These are phyloP conservation scores for Rhabdomys pumilio DNA, from an alignment of 2,797 vertebrate genomes.

Conservation along the genomic window DNA sequence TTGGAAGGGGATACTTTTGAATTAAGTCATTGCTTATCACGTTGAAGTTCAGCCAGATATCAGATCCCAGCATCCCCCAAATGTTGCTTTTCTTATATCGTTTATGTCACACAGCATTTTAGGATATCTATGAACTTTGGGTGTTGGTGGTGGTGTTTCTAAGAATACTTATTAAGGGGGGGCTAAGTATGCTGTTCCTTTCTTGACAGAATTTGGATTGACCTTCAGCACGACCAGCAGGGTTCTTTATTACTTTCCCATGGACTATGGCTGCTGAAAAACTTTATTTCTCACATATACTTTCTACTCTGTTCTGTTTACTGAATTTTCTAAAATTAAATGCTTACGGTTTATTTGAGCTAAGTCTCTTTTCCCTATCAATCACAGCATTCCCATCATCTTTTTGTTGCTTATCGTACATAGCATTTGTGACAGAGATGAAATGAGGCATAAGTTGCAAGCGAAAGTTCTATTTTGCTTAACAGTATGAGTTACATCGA, in stretches of 20 bases:
- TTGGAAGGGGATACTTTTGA: neutral
- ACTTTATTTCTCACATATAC: constrained; percentile 14
- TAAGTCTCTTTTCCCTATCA: neutral
- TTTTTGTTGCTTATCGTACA: constrained; percentile 1
- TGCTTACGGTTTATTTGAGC: neutral
- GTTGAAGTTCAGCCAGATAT: constrained; percentile 27
- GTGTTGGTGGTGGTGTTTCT: neutral
- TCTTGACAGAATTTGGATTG: neutral
- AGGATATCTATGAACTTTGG: neutral
- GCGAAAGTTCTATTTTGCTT: constrained; percentile 46
- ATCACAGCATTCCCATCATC: neutral
- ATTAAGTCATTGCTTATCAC: constrained; percentile 33
- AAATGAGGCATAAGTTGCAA: constrained; percentile 7
- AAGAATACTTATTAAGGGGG: neutral
- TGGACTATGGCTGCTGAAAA: constrained; percentile 26
- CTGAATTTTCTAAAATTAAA: constrained; percentile 49
- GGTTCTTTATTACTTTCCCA: constrained; percentile 45
- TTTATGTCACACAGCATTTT: neutral
- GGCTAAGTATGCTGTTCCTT: neutral
- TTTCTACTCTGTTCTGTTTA: constrained; percentile 5
- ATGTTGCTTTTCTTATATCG: neutral
- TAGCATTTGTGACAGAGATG: constrained; percentile 26
- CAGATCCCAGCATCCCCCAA: constrained; percentile 23
- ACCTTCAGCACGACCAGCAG: neutral
- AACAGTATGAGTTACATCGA: neutral